A percentile compares a stretch with the other conserved stretches of the same genome.
Evolutionary conservation across 2,888 invertebrate genomes (phyloP).

Genomic region (Stenchaetothrips biformis): DNA sequence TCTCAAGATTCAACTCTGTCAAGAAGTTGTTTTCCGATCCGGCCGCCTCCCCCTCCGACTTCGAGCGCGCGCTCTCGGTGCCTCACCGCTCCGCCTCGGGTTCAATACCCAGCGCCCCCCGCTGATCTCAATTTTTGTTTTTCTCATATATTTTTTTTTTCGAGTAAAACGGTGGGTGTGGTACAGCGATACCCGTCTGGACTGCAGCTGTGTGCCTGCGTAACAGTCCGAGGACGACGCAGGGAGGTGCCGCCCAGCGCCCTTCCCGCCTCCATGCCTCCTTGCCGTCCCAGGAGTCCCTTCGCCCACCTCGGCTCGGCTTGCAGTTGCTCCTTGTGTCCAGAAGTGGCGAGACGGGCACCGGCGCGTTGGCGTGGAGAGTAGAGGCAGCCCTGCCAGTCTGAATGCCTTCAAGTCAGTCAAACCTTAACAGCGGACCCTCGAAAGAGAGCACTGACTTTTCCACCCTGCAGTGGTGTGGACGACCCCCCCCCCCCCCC

Average conservation of each 20-base stretch:
- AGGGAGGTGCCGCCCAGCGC: background rate
- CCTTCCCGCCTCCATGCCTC: background rate
- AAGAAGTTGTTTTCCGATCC: slow-evolving; percentile 21
- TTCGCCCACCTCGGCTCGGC: slow-evolving; percentile 3
- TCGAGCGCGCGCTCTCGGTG: background rate
- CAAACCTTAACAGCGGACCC: no score
- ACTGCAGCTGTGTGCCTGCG: background rate
- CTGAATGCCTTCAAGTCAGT: no score
- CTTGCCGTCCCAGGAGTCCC: background rate
- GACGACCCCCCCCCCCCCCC: background rate
- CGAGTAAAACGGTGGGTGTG: background rate
- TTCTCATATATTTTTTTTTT: no score
- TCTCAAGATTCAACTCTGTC: slow-evolving; percentile 3
- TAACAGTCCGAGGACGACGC: background rate
- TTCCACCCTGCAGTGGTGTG: background rate
- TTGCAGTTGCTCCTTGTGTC: slow-evolving; percentile 7
- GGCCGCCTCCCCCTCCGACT: background rate
- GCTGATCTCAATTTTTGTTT: no score
- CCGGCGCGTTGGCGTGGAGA: no score
- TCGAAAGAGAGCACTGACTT: no score
- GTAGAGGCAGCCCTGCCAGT: background rate
- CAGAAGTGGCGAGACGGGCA: background rate
- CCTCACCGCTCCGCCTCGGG: background rate
- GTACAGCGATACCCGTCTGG: background rate
- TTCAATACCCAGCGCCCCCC: no score